Base-by-base conservation (phyloP, 2,888 invertebrate genomes). In the Troglohyphantes excavatus region DNA sequence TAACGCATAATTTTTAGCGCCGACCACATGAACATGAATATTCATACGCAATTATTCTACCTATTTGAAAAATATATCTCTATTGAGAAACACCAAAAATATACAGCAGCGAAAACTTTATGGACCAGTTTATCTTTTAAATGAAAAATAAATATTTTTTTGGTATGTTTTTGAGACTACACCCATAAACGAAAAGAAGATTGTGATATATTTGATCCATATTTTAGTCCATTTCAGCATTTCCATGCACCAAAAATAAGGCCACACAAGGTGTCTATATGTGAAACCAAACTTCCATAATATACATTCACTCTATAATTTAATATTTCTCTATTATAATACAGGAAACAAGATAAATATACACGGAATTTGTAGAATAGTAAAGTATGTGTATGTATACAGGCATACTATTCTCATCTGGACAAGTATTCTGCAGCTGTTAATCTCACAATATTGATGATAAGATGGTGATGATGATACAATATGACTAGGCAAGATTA, bases 401-500 rank as follows among this genome's bases (percentile, higher is more conserved):
- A 53, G 68, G 26, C 72, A 72, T 72, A 53, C 72, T 86, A 86
- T 86, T 72, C 72, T 73, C 61, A 19, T 53, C 21, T 86, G 67
- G 33, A 27, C 72, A 68, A 72, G 46, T 33, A 29, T 67, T 68
- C 26, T 21, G 9, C 63, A 53, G 33, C 63, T 63, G 43, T 68
- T 19, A 65, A 72, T 61, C 70, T 72, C 43, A 27, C 43, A 17
- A n/a, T 29, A 27, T 13, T 29, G 53, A 81, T 81, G 79, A 81
- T 26, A 68, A 21, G 63, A 23, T 43, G 39, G 19, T 13, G 19
- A 81, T 81, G 68, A 21, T 39, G 27, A 68, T 81, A 29, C 29
- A 59, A 46, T n/a, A 63, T 87, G 90, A 87, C 87, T 90, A 90
- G 87, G 79, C 87, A 78, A 90, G 86, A 63, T 86, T 90, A 75